These are phyloP conservation scores for Thalassoma bifasciatum DNA, from an alignment of 2,113 vertebrate genomes.

Conservation along the genomic window DNA sequence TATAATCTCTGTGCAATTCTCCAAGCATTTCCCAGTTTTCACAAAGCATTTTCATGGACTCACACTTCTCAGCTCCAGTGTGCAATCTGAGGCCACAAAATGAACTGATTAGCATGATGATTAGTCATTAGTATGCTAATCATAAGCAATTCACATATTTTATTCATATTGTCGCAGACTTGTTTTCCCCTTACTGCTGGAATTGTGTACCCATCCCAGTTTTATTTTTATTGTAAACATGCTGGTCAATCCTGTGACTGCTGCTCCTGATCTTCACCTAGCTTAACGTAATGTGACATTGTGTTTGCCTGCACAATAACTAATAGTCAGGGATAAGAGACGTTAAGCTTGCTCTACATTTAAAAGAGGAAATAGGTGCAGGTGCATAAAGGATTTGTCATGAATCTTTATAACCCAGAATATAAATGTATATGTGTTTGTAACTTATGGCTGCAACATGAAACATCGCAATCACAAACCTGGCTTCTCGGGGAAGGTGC, in stretches of 20 bases:
- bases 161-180: constrained; percentile 77
- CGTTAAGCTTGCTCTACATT: not conserved
- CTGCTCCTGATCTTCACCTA: not conserved
- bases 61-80: constrained; percentile 46
- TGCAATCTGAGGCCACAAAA: constrained; percentile 71
- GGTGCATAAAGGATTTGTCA: not conserved
- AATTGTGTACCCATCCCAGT: constrained; percentile 57
- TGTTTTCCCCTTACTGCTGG: constrained; percentile 62
- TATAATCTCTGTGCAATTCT: constrained; percentile 7
- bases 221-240: constrained; percentile 57
- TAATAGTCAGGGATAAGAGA: not conserved
- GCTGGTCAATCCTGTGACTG: not conserved
- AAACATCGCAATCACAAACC: not conserved
- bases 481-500: not conserved
- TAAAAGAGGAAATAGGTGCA: not conserved
- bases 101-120: constrained; percentile 80
- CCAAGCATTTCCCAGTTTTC: constrained; percentile 20
- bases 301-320: not conserved
- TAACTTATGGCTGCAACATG: too few species aligned
- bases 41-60: constrained; percentile 39
- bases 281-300: not conserved
- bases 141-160: constrained; percentile 79
- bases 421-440: not conserved
- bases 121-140: constrained; percentile 82
- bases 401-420: not conserved